Conservation (phyloP, 2,113 vertebrate genomes). For the Hydrochoerus hydrochaeris region DNA sequence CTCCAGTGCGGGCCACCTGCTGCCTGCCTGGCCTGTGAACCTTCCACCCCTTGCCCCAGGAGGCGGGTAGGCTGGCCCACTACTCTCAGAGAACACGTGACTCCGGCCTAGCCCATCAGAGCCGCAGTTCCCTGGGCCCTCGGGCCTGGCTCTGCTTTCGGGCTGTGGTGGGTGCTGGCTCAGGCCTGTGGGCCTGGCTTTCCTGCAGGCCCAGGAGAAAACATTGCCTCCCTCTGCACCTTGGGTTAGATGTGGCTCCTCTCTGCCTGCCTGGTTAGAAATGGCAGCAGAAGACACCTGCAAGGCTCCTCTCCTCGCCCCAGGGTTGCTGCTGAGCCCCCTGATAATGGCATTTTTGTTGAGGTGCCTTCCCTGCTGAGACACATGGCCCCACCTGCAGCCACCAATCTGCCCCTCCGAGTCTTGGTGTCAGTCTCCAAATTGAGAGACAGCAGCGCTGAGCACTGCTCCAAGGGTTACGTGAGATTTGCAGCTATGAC, state of each 20-base stretch:
- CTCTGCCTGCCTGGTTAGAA: neutral
- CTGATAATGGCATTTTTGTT: accelerated
- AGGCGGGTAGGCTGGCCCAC: neutral
- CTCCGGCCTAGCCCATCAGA: neutral
- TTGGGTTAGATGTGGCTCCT: neutral
- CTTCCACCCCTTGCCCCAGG: neutral
- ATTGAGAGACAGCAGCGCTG: neutral
- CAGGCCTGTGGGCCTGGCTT: neutral
- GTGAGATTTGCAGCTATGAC: neutral
- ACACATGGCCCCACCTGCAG: neutral
- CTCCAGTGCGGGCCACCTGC: neutral
- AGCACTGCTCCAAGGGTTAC: neutral
- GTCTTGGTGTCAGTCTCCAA: neutral
- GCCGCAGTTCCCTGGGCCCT: neutral
- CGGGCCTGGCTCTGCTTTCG: neutral
- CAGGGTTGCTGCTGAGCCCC: neutral
- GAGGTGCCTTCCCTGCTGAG: neutral
- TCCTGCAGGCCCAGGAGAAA: neutral
- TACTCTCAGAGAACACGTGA: neutral
- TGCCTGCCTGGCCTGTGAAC: too few species aligned
- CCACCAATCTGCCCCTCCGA: neutral
- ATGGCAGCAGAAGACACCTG: neutral
- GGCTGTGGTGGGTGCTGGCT: neutral
- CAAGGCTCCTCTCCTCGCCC: neutral
- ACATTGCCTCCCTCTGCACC: too few species aligned